phyloP scores from a whole-genome alignment of 2,113 vertebrate genomes.

The Rutilus rutilus region DNA sequence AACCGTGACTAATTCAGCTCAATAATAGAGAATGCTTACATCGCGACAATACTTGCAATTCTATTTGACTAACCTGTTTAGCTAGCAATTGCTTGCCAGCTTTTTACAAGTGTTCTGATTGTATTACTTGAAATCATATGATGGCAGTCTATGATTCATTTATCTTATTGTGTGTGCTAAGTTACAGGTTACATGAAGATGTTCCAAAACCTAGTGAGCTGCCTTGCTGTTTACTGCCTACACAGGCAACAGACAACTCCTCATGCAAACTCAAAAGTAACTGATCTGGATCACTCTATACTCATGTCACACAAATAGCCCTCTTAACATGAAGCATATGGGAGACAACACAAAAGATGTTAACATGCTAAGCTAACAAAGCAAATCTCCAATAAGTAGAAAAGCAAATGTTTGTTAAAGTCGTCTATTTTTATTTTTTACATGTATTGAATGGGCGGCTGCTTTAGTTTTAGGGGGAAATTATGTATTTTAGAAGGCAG shows the following conservation, averaged over 20 bases:
- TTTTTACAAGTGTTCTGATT: conserved; percentile 26
- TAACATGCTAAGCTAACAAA: not conserved
- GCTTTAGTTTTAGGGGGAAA: not conserved
- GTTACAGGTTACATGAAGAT: conserved; percentile 22
- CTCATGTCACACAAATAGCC: not conserved
- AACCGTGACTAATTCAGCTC: conserved; percentile 14
- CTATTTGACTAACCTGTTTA: conserved; percentile 32
- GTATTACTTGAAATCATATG: conserved; percentile 25
- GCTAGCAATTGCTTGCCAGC: conserved; percentile 24
- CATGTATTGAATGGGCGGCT: not conserved
- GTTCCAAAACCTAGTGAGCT: not conserved
- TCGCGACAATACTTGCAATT: conserved; percentile 4
- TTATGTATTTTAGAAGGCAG: not conserved
- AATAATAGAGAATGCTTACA: conserved; percentile 1
- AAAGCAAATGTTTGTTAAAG: not conserved
- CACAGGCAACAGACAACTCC: not conserved
- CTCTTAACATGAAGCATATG: not conserved
- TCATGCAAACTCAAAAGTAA: not conserved
- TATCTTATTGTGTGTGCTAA: not conserved
- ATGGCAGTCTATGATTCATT: conserved; percentile 26
- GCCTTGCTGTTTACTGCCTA: not conserved
- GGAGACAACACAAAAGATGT: not conserved
- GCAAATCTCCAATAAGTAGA: not conserved
- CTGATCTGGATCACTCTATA: not conserved
- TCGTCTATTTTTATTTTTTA: not conserved